Percentiles rank a stretch among this genome's conserved stretches.
Conservation (phyloP, 2,888 invertebrate genomes). For the Schrankia costaestrigalis region DNA sequence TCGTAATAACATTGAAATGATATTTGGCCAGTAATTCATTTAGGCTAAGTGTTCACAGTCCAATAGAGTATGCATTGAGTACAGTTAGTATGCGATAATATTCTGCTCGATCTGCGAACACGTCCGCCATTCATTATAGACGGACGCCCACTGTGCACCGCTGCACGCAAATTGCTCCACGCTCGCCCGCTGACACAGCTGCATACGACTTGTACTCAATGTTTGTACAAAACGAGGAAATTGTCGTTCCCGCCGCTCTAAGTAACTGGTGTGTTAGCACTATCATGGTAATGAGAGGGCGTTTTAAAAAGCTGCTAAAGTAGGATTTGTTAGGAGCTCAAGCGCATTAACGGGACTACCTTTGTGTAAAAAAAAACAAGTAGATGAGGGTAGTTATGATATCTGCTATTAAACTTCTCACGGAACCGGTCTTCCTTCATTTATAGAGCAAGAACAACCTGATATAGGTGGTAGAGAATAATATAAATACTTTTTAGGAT, state of each 20-base stretch:
- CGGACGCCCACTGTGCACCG: constrained; percentile 70
- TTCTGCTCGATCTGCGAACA: constrained; percentile 54
- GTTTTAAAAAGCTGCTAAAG: constrained; percentile 26
- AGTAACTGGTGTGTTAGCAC: constrained; percentile 47
- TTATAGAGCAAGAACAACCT: too few species aligned
- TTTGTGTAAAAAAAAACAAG: neutral
- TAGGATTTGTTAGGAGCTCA: constrained; percentile 5
- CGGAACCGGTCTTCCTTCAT: too few species aligned
- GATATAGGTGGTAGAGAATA: too few species aligned
- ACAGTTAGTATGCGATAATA: constrained; percentile 42
- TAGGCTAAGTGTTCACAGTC: constrained; percentile 41
- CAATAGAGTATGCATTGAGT: constrained; percentile 30
- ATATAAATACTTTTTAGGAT: too few species aligned
- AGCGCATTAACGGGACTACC: neutral
- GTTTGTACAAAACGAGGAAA: constrained; percentile 56
- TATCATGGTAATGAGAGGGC: constrained; percentile 36
- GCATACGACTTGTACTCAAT: constrained; percentile 42
- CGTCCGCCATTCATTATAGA: constrained; percentile 62
- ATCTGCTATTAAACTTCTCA: too few species aligned
- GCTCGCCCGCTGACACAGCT: constrained; percentile 66
- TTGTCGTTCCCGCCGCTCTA: constrained; percentile 41
- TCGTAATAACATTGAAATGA: constrained; percentile 26
- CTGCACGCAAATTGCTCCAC: constrained; percentile 70
- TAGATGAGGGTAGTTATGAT: too few species aligned
- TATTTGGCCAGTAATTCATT: constrained; percentile 39